phyloP scores from a whole-genome alignment of 2,888 invertebrate genomes.

The Apamea crenata region DNA sequence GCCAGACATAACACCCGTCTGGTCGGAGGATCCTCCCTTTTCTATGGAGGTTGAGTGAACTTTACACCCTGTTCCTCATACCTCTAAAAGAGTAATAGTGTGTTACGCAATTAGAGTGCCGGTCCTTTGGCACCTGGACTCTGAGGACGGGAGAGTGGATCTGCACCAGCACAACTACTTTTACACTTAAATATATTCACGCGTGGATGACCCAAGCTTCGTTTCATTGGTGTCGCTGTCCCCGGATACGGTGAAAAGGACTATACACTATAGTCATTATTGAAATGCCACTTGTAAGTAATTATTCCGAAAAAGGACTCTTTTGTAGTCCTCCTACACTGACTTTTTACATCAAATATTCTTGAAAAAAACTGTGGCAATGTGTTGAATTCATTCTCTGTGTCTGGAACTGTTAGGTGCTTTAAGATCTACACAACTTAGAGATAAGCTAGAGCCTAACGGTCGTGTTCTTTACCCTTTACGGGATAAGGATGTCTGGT shows the following conservation, averaged over 20 bases:
- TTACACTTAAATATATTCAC: neutral
- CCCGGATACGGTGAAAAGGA: neutral
- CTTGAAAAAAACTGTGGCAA: neutral
- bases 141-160: neutral
- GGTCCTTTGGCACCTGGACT: neutral
- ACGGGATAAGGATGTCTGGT: conserved; percentile 29
- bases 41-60: too few relatives aligned
- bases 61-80: too few relatives aligned
- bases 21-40: too few relatives aligned
- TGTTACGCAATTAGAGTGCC: too few relatives aligned
- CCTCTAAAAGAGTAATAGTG: too few relatives aligned
- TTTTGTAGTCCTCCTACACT: neutral
- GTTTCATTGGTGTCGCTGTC: neutral
- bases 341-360: neutral
- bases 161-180: neutral
- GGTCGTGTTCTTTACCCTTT: conserved; percentile 27
- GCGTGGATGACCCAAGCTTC: neutral
- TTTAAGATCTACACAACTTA: neutral
- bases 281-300: neutral
- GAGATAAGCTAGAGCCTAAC: conserved; percentile 15
- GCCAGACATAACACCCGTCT: too few relatives aligned
- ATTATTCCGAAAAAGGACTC: too few relatives aligned
- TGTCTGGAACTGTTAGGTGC: neutral
- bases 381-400: neutral
- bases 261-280: neutral